Conservation (phyloP, 2,888 invertebrate genomes). For the Drosophila sordidula region DNA sequence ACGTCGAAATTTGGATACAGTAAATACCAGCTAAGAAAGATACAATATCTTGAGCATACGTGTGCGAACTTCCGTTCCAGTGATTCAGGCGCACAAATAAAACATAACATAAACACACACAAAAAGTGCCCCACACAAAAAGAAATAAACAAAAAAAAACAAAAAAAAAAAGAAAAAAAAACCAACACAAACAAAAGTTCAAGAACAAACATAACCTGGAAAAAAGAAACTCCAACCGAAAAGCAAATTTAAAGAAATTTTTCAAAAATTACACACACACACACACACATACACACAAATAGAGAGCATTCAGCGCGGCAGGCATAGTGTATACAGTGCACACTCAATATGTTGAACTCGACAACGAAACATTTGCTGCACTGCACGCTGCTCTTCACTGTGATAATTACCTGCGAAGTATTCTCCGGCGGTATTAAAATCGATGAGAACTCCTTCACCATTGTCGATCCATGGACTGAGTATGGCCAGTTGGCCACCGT, state of each 20-base stretch:
- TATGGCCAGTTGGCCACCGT: conserved; percentile 92
- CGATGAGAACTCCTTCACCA: conserved; percentile 86
- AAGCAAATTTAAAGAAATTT: neutral
- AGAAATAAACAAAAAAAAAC: neutral
- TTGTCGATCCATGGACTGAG: conserved; percentile 92
- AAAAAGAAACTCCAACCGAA: neutral
- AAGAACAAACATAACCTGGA: conserved; percentile 1
- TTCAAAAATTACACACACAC: neutral
- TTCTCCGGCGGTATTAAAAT: conserved; percentile 88
- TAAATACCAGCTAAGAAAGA: conserved; percentile 14
- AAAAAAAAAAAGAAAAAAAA: neutral
- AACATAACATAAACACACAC: neutral
- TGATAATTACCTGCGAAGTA: conserved; percentile 91
- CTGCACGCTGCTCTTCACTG: conserved; percentile 90
- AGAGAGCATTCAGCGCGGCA: conserved; percentile 3
- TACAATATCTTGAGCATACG: conserved; percentile 7
- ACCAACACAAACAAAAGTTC: neutral
- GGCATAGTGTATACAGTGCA: conserved; percentile 21
- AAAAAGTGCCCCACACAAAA: neutral
- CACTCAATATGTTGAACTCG: conserved; percentile 82
- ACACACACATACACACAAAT: neutral
- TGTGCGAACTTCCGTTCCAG: conserved; percentile 13
- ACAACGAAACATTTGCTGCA: conserved; percentile 91
- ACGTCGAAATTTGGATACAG: conserved; percentile 3
- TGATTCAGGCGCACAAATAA: conserved; percentile 19